Evolutionary conservation across 1,140 invertebrate genomes (phyloP).

Genomic region (Eubasilissa regina): DNA sequence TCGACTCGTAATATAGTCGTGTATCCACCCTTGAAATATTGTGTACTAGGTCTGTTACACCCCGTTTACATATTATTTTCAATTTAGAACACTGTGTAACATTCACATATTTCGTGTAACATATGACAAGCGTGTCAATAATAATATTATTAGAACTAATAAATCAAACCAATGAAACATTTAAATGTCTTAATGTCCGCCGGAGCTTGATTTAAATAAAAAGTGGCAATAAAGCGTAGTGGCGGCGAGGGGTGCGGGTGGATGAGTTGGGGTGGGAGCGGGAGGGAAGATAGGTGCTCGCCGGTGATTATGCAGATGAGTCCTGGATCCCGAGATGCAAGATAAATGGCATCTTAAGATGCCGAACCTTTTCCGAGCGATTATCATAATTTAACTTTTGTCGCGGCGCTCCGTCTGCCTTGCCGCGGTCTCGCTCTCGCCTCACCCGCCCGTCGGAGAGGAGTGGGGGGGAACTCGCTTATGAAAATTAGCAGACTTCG

Average conservation of each 20-base stretch:
- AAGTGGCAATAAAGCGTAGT: not conserved
- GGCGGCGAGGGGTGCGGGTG: not conserved
- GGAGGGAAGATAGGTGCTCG: slow-evolving; percentile 34
- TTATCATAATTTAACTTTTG: slow-evolving; percentile 57
- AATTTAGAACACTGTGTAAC: too few species aligned
- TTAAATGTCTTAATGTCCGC: not conserved
- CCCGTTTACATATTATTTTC: too few species aligned
- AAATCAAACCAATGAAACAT: too few species aligned
- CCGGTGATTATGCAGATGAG: slow-evolving; percentile 57
- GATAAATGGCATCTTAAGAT: slow-evolving; percentile 58
- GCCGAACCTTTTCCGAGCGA: slow-evolving; percentile 51
- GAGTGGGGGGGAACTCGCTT: too few species aligned
- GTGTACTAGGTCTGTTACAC: too few species aligned
- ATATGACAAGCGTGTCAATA: too few species aligned
- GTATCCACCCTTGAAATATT: too few species aligned
- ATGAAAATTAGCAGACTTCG: not conserved
- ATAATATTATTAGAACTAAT: too few species aligned
- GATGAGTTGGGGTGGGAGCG: not conserved
- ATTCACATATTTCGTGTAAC: too few species aligned
- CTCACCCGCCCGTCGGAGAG: too few species aligned
- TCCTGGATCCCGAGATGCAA: slow-evolving; percentile 39
- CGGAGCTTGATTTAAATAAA: not conserved
- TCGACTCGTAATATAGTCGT: too few species aligned
- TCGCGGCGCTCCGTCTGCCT: slow-evolving; percentile 33
- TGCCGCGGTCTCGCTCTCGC: not conserved